Conservation (phyloP, 23 tunicate genomes). For the Diplosoma virens region DNA sequence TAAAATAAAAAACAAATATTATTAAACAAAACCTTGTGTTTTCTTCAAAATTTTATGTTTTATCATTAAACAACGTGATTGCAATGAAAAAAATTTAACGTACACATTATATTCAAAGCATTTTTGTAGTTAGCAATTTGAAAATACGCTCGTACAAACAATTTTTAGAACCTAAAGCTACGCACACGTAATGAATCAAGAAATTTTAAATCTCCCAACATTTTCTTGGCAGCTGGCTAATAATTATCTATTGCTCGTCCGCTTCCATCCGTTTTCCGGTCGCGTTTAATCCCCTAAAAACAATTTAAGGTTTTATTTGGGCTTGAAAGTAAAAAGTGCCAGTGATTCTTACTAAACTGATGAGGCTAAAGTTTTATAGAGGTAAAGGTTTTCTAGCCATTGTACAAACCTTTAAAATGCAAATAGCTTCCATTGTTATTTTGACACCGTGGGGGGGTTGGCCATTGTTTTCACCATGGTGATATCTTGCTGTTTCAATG, state of each 20-base stretch:
- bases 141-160: too few relatives aligned
- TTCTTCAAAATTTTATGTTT: too few relatives aligned
- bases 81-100: too few relatives aligned
- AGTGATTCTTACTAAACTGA: not conserved
- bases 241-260: constrained; percentile 78
- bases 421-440: constrained; percentile 89
- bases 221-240: constrained; percentile 91
- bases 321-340: not conserved
- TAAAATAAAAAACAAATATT: too few relatives aligned
- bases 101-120: too few relatives aligned
- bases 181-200: constrained; percentile 68
- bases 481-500: constrained; percentile 81
- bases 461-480: constrained; percentile 79
- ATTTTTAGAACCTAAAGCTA: too few relatives aligned
- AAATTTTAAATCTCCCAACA: constrained; percentile 82
- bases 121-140: too few relatives aligned
- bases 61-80: too few relatives aligned
- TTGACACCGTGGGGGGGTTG: constrained; percentile 88
- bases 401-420: constrained; percentile 68
- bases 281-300: constrained; percentile 76
- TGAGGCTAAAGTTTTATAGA: too few relatives aligned
- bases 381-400: not conserved
- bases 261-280: constrained; percentile 75
- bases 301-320: not conserved
- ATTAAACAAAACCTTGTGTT: too few relatives aligned